Conservation (phyloP, 2,113 vertebrate genomes). For the Atractosteus spatula region DNA sequence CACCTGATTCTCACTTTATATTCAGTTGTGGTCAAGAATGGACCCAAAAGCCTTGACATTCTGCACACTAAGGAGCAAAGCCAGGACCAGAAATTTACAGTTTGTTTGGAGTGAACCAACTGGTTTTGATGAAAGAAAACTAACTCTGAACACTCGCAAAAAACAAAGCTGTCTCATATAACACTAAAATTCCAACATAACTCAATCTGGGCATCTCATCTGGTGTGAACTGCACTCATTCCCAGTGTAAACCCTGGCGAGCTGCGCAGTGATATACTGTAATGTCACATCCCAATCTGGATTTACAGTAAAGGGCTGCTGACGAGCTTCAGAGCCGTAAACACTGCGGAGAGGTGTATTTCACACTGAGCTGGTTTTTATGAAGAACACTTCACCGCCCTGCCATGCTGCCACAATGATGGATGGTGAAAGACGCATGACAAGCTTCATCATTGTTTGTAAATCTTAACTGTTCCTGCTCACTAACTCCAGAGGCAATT, state of each 20-base stretch:
- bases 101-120: constrained; percentile 37
- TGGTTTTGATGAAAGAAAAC: constrained; percentile 51
- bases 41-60: neutral
- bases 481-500: constrained; percentile 99
- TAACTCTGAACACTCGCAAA: constrained; percentile 74
- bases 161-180: constrained; percentile 86
- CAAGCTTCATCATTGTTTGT: constrained; percentile 99
- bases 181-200: constrained; percentile 92
- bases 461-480: constrained; percentile 99
- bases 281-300: constrained; percentile 91
- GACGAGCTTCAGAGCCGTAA: constrained; percentile 98
- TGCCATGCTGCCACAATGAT: constrained; percentile 89
- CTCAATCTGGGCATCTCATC: constrained; percentile 94
- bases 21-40: too few relatives aligned
- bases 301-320: constrained; percentile 97
- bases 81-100: neutral
- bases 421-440: constrained; percentile 99
- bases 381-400: constrained; percentile 99
- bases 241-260: constrained; percentile 75
- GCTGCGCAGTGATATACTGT: constrained; percentile 93
- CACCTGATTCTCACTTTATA: too few relatives aligned
- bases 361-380: constrained; percentile 99
- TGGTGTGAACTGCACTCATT: constrained; percentile 79
- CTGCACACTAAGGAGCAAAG: neutral
- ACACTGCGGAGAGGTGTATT: constrained; percentile 98